These are phyloP conservation scores for Himalopsyche phryganea DNA, from an alignment of 1,140 invertebrate genomes.

Conservation along the genomic window DNA sequence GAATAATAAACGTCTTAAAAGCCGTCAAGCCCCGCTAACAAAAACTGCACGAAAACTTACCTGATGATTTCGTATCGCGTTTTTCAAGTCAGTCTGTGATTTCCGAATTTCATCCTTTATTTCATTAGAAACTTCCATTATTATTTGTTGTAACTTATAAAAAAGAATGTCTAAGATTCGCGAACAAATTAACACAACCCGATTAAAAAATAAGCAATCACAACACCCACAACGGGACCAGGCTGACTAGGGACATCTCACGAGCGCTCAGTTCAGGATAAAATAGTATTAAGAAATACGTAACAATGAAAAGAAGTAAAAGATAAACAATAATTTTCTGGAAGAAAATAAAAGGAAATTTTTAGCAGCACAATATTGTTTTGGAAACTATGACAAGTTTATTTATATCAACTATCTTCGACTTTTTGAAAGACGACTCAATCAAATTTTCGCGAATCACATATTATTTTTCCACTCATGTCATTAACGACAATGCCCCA, in stretches of 20 bases:
- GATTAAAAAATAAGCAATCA: not conserved
- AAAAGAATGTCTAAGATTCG: not conserved
- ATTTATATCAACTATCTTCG: no score
- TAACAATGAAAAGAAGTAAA: constrained; percentile 24
- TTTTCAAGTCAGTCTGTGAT: constrained; percentile 62
- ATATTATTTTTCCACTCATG: constrained; percentile 5
- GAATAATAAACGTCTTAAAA: not conserved
- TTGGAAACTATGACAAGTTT: no score
- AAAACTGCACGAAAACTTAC: constrained; percentile 45
- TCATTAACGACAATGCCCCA: constrained; percentile 17
- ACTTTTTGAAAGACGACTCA: no score
- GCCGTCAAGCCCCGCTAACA: constrained; percentile 16
- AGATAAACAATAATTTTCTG: constrained; percentile 9
- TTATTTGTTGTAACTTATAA: constrained; percentile 11
- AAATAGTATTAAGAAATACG: constrained; percentile 25
- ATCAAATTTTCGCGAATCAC: no score
- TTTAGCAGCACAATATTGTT: no score
- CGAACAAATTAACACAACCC: not conserved
- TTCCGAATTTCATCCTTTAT: constrained; percentile 61
- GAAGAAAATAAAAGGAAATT: no score
- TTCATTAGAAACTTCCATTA: constrained; percentile 63
- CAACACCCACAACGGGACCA: constrained; percentile 3
- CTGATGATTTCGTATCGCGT: constrained; percentile 65
- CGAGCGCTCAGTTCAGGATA: constrained; percentile 18
- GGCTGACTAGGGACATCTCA: constrained; percentile 18